These are phyloP conservation scores for Meda fulgida DNA, from an alignment of 2,797 vertebrate genomes.

Conservation along the genomic window DNA sequence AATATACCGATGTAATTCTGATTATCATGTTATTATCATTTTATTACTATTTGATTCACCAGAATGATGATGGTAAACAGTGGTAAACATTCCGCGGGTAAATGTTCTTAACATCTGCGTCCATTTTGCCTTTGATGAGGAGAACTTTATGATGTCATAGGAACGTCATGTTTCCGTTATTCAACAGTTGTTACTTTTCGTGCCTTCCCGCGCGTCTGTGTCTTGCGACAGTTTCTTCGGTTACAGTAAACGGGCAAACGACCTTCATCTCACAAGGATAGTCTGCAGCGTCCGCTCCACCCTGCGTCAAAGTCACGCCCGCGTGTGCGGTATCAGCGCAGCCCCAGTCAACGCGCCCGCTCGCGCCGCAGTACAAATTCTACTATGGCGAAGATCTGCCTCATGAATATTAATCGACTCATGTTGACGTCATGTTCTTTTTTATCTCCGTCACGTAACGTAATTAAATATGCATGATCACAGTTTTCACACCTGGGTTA, in stretches of 20 bases:
- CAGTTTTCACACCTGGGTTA: too few species aligned
- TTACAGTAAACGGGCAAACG: conserved; percentile 11
- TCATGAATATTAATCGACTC: neutral
- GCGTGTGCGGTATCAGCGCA: conserved; percentile 35
- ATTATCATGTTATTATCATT: neutral
- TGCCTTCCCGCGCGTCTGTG: neutral
- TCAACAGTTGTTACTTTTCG: neutral
- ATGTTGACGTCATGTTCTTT: neutral
- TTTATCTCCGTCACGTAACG: neutral
- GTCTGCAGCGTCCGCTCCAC: neutral
- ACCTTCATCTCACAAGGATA: conserved; percentile 49
- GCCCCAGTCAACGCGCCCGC: neutral
- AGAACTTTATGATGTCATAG: neutral
- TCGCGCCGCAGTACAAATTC: neutral
- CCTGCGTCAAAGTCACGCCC: conserved; percentile 31
- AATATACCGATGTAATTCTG: neutral
- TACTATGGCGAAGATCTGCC: neutral
- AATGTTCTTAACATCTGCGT: neutral
- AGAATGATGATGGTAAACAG: neutral
- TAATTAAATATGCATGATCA: neutral
- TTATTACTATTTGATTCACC: neutral
- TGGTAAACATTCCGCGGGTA: too few species aligned
- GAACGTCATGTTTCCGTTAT: neutral
- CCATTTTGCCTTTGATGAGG: neutral
- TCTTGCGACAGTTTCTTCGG: conserved; percentile 2